Evolutionary conservation across 2,888 invertebrate species (phyloP), one percentile per base, ranked within the genome.

Genomic region (Macropis europaea): DNA sequence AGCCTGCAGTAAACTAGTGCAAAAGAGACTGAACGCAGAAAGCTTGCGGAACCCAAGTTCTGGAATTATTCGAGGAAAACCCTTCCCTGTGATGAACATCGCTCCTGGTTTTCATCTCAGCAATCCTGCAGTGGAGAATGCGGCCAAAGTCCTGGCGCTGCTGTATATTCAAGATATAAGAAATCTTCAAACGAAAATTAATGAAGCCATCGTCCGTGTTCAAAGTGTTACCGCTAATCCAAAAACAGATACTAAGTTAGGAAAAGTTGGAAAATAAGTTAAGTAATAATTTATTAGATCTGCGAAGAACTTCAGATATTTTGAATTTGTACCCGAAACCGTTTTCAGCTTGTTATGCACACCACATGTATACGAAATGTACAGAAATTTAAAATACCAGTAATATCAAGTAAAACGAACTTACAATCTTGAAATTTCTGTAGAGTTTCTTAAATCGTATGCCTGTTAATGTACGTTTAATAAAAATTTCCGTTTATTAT

Each of bases 201-300:
- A 99, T 90, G 97, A 98, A 90, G 94, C 97, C 0, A 95, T 99
- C 78, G 99, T 99, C 1, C 93, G 94, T 43, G 96, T 98, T 2
- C 99, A 99, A 91, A 93, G 92, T 72, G 92, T 99, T 1, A 99
- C 99, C 0, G 99, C 99, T 3, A 95, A 99, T 92, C 99, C 99
- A 1, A 97, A 97, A 91, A 99, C 99, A 73, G 98, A 99, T 88
- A 97, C 97, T 0, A 95, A 94, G 88, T 91, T 99, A 47, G 99
- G 99, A 54, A 95, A 96, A 93, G 98, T 99, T 80, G 99, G 99
- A 75, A 91, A 90, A 84, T 93, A 72, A 60, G 13, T 22, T 30
- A 30, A n/a, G n/a, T n/a, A 4, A n/a, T 24, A 24, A 5, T 19
- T 38, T 22, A 11, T 38, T 13, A 52, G 13, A 9, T 24, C 24